Percentiles rank a stretch among this genome's conserved stretches.
phyloP scores from a whole-genome alignment of 2,888 invertebrate species.

The Pharmacophagus antenor region DNA sequence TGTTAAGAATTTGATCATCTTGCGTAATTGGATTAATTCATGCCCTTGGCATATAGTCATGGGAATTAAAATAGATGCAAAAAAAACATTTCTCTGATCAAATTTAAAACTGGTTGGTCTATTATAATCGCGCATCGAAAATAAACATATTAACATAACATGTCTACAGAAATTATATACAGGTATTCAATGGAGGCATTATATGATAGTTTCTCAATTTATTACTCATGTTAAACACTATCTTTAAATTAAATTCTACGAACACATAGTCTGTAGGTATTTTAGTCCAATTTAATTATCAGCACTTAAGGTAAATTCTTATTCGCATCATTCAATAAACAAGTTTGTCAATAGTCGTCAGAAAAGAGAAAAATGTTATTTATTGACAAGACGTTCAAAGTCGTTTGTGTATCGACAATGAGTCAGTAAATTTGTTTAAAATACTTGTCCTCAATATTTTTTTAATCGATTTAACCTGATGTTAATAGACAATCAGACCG shows the following conservation, averaged over 20 bases:
- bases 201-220: slow-evolving; percentile 7
- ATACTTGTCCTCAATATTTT: too few species aligned
- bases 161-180: neutral
- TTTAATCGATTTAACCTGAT: too few species aligned
- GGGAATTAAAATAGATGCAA: too few species aligned
- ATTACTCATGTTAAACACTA: slow-evolving; percentile 22
- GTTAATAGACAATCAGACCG: too few species aligned
- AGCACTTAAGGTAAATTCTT: slow-evolving; percentile 3
- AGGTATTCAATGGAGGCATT: neutral
- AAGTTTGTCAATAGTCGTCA: neutral
- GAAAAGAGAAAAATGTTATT: neutral
- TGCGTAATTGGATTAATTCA: too few species aligned
- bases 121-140: too few species aligned
- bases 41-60: too few species aligned
- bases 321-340: neutral
- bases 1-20: too few species aligned
- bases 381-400: neutral
- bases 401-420: too few species aligned
- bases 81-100: too few species aligned
- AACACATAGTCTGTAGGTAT: slow-evolving; percentile 8
- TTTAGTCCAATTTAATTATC: slow-evolving; percentile 21
- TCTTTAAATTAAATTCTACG: slow-evolving; percentile 17
- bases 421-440: neutral
- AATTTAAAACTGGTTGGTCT: too few species aligned
- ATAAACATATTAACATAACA: neutral